Percentiles rank a stretch among this genome's conserved stretches.
These are phyloP conservation scores for Nylanderia fulva DNA, from an alignment of 1,140 invertebrate genomes.

Conservation along the genomic window DNA sequence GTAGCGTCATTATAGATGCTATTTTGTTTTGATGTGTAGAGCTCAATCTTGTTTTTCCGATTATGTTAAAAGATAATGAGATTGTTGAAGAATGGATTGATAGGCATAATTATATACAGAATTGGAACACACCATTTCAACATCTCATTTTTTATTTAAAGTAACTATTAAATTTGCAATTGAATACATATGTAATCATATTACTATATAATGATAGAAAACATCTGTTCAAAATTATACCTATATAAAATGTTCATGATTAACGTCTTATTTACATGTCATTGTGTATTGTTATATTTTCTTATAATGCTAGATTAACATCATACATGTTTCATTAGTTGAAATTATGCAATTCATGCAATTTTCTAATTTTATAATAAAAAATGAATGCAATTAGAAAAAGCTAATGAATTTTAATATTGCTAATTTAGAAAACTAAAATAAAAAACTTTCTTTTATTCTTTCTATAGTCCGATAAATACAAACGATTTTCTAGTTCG, in stretches of 20 bases:
- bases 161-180: background rate
- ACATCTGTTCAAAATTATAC: background rate
- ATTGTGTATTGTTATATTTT: background rate
- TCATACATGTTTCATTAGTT: background rate
- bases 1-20: slow-evolving; percentile 12
- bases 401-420: background rate
- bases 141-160: background rate
- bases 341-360: background rate
- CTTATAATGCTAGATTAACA: background rate
- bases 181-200: background rate
- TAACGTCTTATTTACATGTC: background rate
- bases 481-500: too few relatives aligned
- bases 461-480: too few relatives aligned
- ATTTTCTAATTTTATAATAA: background rate
- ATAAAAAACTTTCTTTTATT: background rate
- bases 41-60: background rate
- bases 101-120: too few relatives aligned
- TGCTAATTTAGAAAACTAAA: background rate
- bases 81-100: too few relatives aligned
- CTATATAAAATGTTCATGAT: slow-evolving; percentile 2
- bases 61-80: background rate
- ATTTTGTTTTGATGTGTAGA: background rate
- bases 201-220: background rate
- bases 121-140: background rate
- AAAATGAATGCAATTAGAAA: background rate